These are phyloP conservation scores for Oryzias dopingdopingensis DNA, from an alignment of 2,797 vertebrate species.

Conservation along the genomic window DNA sequence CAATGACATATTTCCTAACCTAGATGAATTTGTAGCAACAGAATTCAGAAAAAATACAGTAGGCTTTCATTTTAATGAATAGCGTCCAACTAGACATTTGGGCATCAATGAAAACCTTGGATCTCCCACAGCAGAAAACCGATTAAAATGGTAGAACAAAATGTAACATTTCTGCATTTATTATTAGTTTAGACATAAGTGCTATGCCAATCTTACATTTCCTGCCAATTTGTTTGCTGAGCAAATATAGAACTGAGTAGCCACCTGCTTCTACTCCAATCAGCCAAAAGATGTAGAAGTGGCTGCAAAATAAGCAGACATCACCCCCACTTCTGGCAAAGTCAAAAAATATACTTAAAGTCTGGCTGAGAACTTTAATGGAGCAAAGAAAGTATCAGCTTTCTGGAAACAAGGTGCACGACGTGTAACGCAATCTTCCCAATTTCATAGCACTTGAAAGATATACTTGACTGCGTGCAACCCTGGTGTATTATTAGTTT, in stretches of 20 bases:
- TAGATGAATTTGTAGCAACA: too few species aligned
- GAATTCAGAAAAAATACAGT: too few species aligned
- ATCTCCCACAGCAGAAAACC: too few species aligned
- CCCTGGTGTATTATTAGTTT: constrained; percentile 24
- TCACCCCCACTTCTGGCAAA: constrained; percentile 15
- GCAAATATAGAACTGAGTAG: constrained; percentile 30
- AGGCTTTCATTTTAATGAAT: too few species aligned
- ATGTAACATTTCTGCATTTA: background rate
- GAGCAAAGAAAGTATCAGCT: constrained; percentile 5
- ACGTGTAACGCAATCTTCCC: constrained; percentile 9
- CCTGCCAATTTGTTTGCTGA: constrained; percentile 27
- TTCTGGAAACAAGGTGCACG: background rate
- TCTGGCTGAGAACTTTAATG: constrained; percentile 2
- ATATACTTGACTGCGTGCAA: constrained; percentile 10
- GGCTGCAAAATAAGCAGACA: constrained; percentile 13
- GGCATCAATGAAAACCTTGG: too few species aligned
- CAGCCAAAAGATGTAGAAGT: constrained; percentile 23
- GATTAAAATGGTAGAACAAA: background rate
- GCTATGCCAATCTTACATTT: constrained; percentile 20
- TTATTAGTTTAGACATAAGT: constrained; percentile 12
- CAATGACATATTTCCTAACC: too few species aligned
- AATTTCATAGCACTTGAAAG: background rate
- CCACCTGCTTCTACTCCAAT: constrained; percentile 26
- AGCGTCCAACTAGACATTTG: too few species aligned
- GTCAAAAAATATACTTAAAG: constrained; percentile 4